Conservation (phyloP, 2,797 vertebrate genomes). For the Gastrophryne carolinensis region DNA sequence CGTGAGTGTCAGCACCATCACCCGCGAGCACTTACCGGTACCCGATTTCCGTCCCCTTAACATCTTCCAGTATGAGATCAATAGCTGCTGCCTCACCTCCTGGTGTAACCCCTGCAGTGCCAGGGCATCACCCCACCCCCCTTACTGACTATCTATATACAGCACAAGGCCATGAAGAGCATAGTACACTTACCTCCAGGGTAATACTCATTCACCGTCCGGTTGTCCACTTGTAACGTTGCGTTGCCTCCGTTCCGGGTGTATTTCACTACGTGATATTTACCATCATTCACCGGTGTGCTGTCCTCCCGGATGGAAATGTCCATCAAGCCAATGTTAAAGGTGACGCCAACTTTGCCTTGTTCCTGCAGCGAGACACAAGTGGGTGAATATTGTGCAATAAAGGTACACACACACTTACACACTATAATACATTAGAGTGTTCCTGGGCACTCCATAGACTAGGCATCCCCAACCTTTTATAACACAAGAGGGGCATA, state of each 20-base stretch:
- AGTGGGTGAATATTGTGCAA: too few relatives aligned
- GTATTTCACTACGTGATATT: slow-evolving; percentile 95
- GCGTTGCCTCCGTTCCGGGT: slow-evolving; percentile 95
- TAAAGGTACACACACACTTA: not conserved
- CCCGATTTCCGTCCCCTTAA: not conserved
- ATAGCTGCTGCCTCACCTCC: not conserved
- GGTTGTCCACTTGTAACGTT: slow-evolving; percentile 95
- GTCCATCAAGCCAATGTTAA: slow-evolving; percentile 94
- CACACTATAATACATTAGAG: not conserved
- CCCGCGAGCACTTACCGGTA: not conserved
- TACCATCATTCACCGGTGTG: slow-evolving; percentile 92
- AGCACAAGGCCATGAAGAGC: too few relatives aligned
- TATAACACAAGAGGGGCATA: too few relatives aligned
- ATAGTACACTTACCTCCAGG: slow-evolving; percentile 81
- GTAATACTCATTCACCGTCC: slow-evolving; percentile 95
- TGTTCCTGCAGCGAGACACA: slow-evolving; percentile 84
- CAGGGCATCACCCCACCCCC: too few relatives aligned
- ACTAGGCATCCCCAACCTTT: too few relatives aligned
- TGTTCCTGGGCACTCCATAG: too few relatives aligned
- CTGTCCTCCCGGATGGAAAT: slow-evolving; percentile 91
- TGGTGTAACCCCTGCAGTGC: not conserved
- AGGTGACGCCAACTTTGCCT: slow-evolving; percentile 95
- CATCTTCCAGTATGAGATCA: not conserved
- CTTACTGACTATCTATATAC: too few relatives aligned
- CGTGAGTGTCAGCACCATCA: not conserved